Base-by-base conservation (phyloP, 2,113 vertebrate species). In the Pteropus alecto region DNA sequence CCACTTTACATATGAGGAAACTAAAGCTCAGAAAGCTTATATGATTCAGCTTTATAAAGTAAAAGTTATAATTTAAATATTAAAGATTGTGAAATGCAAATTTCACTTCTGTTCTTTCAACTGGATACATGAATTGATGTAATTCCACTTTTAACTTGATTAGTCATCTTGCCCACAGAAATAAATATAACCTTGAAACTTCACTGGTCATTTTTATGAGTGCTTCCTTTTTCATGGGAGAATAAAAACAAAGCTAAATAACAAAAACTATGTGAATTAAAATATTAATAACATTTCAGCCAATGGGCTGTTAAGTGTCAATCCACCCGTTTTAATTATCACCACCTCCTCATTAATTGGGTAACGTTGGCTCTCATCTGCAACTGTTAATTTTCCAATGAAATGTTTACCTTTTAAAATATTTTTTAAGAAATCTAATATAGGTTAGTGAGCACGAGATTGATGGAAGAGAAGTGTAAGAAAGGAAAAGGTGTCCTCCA, bases 371-470 rank as follows among this genome's bases (percentile, higher is more conserved):
- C 76, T 95, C 88, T 67, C 6, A 38, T 87, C 38, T 68, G n/a
- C 15, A 71, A 79, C 93, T 87, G 83, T 79, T 93, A 90, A 87
- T 87, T 94, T 97, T 88, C 30, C 38, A 82, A 67, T 54, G 88
- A 95, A 89, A 89, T 92, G 90, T 68, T 43, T 94, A 60, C 21
- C 26, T 93, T 74, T 86, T 88, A 16, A 82, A 94, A 43, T 60
- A 54, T 67, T 74, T 94, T 93, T 88, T 33, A 67, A 58, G 74
- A 65, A 93, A 41, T 94, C 60, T 63, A 35, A 90, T 77, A 19
- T 70, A 78, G 54, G 28, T 77, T 87, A 30, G 38, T 46, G 77
- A 95, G 70, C 46, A 89, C 11, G 14, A 14, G 1, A 3, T 51
- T 43, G 11, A 46, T 46, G 26, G 28, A 87, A 92, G 8, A 76